Base-by-base conservation (phyloP, 2,888 invertebrate species). In the Glomeris marginata region DNA sequence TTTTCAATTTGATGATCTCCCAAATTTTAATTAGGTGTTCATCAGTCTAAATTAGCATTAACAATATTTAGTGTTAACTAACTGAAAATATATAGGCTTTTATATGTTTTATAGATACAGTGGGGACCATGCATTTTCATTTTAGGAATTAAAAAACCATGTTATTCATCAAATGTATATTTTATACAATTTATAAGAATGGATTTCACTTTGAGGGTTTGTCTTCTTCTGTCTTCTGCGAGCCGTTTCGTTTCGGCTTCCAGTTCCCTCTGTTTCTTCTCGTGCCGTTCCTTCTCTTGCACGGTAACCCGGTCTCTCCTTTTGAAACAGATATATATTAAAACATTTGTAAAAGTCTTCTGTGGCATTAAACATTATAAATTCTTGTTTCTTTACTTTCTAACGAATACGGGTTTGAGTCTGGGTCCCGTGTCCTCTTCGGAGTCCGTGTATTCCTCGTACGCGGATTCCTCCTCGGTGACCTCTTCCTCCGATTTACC, bases 361-460 rank as follows among this genome's bases (percentile, higher is more conserved):
- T 34, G 2, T 43, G 20, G 34, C 11, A 8, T 35, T 16, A 16
- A 10, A 49, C 33, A 43, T 21, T 43, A 2, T 16, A 43, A n/a
- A 43, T 41, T 13, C 13, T 10, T 21, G 41, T 45, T 13, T 16
- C 1, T 21, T 54, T 52, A 68, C 67, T 91, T 92, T 55, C 86
- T 74, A 0, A 95, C 91, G 70, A 94, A 95, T 1, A 95, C 84
- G 1, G 94, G 95, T 63, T 94, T 95, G 8, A 95, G 74, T 50
- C 94, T 72, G 0, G 92, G 91, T 5, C 87, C 87, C 51, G 84
- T 82, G 62, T 92, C 92, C 66, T 87, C 87, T 65, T 88, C 62
- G 4, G 54, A 56, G 44, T 55, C 69, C 49, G 84, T 80, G 59
- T 86, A 84, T 62, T 84, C 84, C 60, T 88, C 87, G 63, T 87